Base-by-base conservation (phyloP, 2,113 vertebrate species). In the Chauna torquata region DNA sequence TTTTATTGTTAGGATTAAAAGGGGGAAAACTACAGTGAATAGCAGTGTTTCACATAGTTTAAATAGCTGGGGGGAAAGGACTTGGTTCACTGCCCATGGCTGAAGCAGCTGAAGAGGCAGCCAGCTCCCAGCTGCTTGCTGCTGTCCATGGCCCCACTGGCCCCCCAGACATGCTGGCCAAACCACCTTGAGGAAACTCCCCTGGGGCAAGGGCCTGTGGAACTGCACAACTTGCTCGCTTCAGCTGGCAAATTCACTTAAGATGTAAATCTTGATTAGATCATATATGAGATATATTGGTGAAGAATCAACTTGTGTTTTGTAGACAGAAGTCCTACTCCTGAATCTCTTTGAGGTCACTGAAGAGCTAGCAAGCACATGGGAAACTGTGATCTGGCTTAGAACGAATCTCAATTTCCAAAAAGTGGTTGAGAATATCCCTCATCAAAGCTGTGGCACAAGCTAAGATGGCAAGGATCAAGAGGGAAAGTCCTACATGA, bases 71-170 rank as follows among this genome's bases (percentile, higher is more conserved):
- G 19, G 34, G 7, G 8, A 82, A 85, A 62, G 20, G 45, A 38
- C 6, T 30, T 78, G 27, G 11, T 52, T 92, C 20, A 20, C 36
- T 52, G 70, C 32, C 42, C n/a, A 40, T 25, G 75, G 61, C 28
- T 27, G 27, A 8, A 88, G 70, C 0, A 2, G 57, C 22, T 44
- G 61, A 44, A 69, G 61, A 54, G 30, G 36, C 0, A 0, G 57
- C 10, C 0, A 6, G 17, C 11, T 75, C 50, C 44, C 19, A 42
- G 54, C 44, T 77, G 55, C 59, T 78, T 3, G 1, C 50, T 32
- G 40, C 5, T 49, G 34, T 16, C 38, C 66, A 17, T 0, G 2
- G 66, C 44, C 71, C 54, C 15, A 12, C 22, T 5, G 0, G 1
- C 38, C 36, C 20, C 22, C 34, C 0, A 40, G 44, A 45, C 24